Evolutionary conservation across 1,140 invertebrate species (phyloP), one percentile per base, ranked within the genome.

Genomic region (Campodea augens): DNA sequence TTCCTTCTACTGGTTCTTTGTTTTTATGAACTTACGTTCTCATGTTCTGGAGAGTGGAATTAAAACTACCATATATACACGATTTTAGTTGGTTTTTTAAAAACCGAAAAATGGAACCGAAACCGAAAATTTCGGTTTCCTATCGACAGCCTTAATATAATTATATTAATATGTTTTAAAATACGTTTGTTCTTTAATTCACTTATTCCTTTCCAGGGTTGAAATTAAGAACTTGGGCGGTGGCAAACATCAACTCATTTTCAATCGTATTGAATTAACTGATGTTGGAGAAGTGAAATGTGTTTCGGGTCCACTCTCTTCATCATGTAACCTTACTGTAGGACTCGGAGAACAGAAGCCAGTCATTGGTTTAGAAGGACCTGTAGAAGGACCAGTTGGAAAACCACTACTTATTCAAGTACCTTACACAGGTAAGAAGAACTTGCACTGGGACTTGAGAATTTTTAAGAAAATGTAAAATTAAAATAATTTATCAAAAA

Each of bases 151-250:
- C 27, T 36, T 22, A 43, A 10, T 37, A 43, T 10, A 10, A 18
- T 43, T 19, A 10, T 47, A 22, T 36, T 19, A 32, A 36, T n/a
- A 32, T 39, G 37, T 2, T 27, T 39, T 38, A 18, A 12, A 24
- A 40, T 25, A 5, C 20, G 25, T 22, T 37, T 13, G 25, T 3
- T 27, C 21, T 15, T 2, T 15, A 44, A 42, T 27, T 13, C 25
- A 25, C 25, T 44, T 27, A 29, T 46, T 51, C 53, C 29, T 27
- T 56, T 57, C 36, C 44, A 77, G 81, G 57, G 65, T 89, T 47
- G 81, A 89, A 65, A 78, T 91, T 20, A 89, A 90, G 55, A 89
- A 88, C 63, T 62, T 90, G 37, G 87, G 86, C 38, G 85, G 85
- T 56, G 88, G 87, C 29, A 86, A 88, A 60, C 88, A 92, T 59